These are phyloP conservation scores for Pantelozetes paolii DNA, from an alignment of 2,888 invertebrate genomes.

Conservation along the genomic window DNA sequence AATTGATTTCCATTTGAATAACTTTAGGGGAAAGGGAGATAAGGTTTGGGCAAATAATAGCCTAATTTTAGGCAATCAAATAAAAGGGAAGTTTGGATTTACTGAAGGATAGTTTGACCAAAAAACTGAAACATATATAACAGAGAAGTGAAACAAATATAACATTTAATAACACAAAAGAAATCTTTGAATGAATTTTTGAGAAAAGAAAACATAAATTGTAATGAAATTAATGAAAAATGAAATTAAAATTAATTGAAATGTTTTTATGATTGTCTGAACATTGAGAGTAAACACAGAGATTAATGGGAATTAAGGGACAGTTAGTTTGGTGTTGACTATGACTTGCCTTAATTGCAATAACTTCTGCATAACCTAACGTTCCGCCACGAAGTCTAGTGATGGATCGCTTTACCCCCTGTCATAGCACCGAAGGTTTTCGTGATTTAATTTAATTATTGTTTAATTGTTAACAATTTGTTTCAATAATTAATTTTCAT, in stretches of 20 bases:
- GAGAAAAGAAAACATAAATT: not conserved
- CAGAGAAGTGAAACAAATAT: too few relatives aligned
- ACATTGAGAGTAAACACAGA: not conserved
- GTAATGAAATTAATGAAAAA: constrained; percentile 49
- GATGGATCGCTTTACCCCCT: constrained; percentile 88
- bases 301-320: not conserved
- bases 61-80: too few relatives aligned
- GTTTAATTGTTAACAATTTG: not conserved
- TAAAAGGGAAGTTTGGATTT: too few relatives aligned
- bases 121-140: too few relatives aligned
- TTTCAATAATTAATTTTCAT: not conserved
- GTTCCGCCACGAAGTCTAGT: constrained; percentile 81
- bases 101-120: too few relatives aligned
- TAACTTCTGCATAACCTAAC: constrained; percentile 87
- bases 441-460: not conserved
- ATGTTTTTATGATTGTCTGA: constrained; percentile 45
- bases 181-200: too few relatives aligned
- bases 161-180: too few relatives aligned
- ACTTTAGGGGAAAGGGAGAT: not conserved
- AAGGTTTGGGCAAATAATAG: too few relatives aligned
- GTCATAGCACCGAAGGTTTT: constrained; percentile 49
- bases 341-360: constrained; percentile 83
- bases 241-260: constrained; percentile 45
- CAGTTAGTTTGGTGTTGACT: not conserved
- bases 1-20: not conserved